Conservation (phyloP, 2,888 invertebrate species). For the Drosophila melanosoma region DNA sequence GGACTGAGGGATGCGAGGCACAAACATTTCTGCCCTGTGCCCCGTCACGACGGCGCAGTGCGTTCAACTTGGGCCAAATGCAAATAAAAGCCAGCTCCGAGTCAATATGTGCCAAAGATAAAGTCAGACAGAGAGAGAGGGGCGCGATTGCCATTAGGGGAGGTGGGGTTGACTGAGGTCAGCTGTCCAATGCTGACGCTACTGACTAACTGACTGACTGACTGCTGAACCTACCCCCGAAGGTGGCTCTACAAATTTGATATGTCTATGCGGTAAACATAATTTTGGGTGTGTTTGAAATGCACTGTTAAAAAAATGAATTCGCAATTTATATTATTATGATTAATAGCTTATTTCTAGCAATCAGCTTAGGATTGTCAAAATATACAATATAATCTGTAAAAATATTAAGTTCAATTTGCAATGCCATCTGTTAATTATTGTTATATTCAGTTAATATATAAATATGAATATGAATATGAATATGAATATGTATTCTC, state of each 20-base stretch:
- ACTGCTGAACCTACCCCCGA: conserved; percentile 54
- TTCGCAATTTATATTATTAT: background rate
- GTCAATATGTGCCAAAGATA: conserved; percentile 56
- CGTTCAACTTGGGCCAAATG: conserved; percentile 66
- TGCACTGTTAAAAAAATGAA: conserved; percentile 7
- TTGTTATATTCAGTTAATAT: background rate
- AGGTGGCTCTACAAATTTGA: conserved; percentile 48
- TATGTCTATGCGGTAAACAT: conserved; percentile 61
- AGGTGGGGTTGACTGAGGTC: conserved; percentile 46
- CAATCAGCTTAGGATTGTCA: background rate
- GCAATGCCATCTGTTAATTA: background rate
- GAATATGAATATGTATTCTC: too few relatives aligned
- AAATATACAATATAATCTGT: background rate
- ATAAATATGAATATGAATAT: too few relatives aligned
- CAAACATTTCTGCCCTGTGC: conserved; percentile 10
- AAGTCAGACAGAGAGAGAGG: conserved; percentile 19
- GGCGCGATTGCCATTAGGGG: background rate
- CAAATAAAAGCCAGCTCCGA: conserved; percentile 51
- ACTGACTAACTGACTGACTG: conserved; percentile 16
- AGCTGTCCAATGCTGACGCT: conserved; percentile 43
- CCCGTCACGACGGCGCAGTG: conserved; percentile 33
- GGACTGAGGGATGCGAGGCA: background rate
- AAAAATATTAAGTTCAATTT: background rate
- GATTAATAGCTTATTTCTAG: background rate
- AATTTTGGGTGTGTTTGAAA: conserved; percentile 66